phyloP scores from a whole-genome alignment of 2,113 vertebrate species.

The Gavialis gangeticus region DNA sequence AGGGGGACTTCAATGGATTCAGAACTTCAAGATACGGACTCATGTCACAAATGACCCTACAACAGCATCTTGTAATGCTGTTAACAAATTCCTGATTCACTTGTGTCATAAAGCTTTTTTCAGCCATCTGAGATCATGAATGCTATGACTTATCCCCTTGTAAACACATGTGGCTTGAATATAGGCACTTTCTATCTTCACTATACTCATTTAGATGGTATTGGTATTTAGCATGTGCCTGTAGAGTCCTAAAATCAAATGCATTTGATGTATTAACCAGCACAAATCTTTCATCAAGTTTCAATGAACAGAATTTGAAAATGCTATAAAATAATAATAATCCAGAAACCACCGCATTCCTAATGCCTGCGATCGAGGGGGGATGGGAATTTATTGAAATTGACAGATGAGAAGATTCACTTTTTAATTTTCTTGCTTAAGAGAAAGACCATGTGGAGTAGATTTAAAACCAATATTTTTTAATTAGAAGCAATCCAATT shows the following conservation, averaged over 20 bases:
- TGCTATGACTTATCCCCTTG: neutral
- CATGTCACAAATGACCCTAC: neutral
- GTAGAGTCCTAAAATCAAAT: neutral
- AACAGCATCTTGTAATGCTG: neutral
- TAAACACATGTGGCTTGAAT: neutral
- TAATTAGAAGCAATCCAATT: conserved; percentile 77
- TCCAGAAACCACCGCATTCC: conserved; percentile 1
- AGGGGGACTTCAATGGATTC: neutral
- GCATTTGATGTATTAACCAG: conserved; percentile 65
- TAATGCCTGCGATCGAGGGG: neutral
- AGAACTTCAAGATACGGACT: neutral
- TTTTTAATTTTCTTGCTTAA: conserved; percentile 78
- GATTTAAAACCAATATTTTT: conserved; percentile 76
- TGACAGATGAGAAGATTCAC: conserved; percentile 67
- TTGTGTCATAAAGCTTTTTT: neutral
- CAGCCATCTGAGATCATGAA: neutral
- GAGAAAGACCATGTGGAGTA: conserved; percentile 58
- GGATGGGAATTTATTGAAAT: conserved; percentile 37
- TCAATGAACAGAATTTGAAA: conserved; percentile 53
- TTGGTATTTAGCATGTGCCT: conserved; percentile 31
- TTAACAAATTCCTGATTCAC: neutral
- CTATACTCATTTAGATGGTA: neutral
- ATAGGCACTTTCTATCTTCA: neutral
- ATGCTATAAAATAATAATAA: conserved; percentile 53
- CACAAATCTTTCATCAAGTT: conserved; percentile 55